Conservation (phyloP, 2,113 vertebrate genomes). For the Callipepla squamata region DNA sequence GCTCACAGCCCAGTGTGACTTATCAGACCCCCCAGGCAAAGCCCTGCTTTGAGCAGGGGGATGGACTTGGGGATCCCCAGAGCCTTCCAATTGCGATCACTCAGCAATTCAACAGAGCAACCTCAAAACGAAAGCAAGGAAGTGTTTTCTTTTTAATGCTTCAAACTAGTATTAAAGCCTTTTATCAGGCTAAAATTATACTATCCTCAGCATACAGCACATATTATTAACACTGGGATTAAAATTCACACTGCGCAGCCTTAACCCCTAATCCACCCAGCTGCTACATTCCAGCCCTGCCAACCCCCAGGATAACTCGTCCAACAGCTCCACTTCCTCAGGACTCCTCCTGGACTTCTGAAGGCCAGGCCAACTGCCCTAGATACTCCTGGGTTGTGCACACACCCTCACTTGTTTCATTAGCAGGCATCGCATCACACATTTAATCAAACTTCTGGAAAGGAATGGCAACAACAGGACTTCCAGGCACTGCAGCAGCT, state of each 20-base stretch:
- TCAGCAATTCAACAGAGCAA: background rate
- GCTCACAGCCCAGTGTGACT: background rate
- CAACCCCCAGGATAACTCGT: background rate
- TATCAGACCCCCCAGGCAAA: background rate
- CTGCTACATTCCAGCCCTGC: background rate
- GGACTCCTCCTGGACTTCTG: background rate
- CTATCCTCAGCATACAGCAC: background rate
- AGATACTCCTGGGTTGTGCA: background rate
- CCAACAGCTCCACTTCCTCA: fast-evolving
- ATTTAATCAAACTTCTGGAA: background rate
- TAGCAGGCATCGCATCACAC: background rate
- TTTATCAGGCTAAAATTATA: background rate
- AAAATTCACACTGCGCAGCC: background rate
- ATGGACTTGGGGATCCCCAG: background rate
- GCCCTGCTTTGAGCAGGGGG: background rate
- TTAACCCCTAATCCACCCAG: background rate
- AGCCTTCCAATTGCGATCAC: background rate
- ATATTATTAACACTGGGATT: background rate
- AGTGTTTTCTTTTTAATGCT: background rate
- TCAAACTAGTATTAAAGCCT: background rate
- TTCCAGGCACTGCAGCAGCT: background rate
- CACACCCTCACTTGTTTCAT: background rate
- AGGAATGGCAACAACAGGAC: background rate
- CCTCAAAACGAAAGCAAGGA: fast-evolving
- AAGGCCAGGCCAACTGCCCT: background rate